phyloP scores from a whole-genome alignment of 2,113 vertebrate species.

The Cochlearius cochlearius region DNA sequence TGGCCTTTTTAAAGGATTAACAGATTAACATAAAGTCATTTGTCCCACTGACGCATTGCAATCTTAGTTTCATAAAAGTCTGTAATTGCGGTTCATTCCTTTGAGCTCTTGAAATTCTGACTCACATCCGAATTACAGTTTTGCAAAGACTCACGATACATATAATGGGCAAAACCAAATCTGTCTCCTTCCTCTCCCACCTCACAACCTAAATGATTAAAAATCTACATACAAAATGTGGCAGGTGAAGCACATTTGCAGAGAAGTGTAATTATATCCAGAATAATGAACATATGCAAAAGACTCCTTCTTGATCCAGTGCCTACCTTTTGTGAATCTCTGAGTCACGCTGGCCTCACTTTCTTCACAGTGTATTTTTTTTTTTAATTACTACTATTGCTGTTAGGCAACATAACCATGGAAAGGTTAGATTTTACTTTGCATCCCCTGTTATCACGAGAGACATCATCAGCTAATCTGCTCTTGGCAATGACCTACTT shows the following conservation, averaged over 20 bases:
- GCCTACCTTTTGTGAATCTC: neutral
- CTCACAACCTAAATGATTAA: neutral
- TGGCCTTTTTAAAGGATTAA: neutral
- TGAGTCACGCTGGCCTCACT: neutral
- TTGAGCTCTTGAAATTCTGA: neutral
- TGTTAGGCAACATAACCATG: neutral
- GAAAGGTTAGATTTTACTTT: neutral
- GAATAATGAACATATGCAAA: neutral
- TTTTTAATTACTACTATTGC: neutral
- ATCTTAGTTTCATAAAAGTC: neutral
- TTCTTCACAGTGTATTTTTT: neutral
- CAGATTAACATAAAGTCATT: neutral
- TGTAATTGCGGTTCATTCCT: neutral
- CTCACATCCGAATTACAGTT: neutral
- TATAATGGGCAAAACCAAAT: neutral
- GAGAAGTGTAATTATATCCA: conserved; percentile 4
- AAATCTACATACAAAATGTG: neutral
- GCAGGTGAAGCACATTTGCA: conserved; percentile 19
- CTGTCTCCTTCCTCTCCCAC: neutral
- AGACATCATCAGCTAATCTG: neutral
- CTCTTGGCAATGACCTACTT: neutral
- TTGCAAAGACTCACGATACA: neutral
- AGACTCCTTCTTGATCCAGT: neutral
- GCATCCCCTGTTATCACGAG: neutral
- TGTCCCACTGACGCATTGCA: neutral